Base-by-base conservation (phyloP, 2,888 invertebrate genomes). In the Micropterix aruncella region DNA sequence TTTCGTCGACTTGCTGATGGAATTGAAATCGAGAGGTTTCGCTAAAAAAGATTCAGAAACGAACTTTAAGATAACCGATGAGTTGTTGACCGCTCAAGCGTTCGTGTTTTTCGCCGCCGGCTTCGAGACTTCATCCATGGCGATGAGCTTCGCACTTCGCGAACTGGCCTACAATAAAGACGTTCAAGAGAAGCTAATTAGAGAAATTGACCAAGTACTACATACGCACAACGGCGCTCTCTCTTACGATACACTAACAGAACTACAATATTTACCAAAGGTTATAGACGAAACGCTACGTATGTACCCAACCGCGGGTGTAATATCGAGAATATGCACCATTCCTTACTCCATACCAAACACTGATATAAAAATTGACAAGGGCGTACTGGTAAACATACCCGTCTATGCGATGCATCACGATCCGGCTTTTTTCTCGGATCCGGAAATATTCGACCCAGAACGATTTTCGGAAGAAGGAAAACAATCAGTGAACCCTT, bases 51-150 rank as follows among this genome's bases (percentile, higher is more conserved):
- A 62, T 44, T 56, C 57, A 41, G 48, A 63, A 16, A 54, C 40
- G 1, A 60, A 58, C 36, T 50, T 57, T 50, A 47, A 48, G n/a
- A 40, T 27, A 2, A 7, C 36, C 36, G 50, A 41, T 3, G 19
- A 16, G 1, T 46, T 16, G 7, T 45, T 41, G 5, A 47, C 44
- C 17, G 40, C 44, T 64, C n/a, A n/a, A n/a, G n/a, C n/a, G n/a
- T n/a, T n/a, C n/a, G n/a, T n/a, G n/a, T n/a, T n/a, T n/a, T n/a
- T 63, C 19, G 56, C 54, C 0, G 63, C 61, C 16, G 64, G 64
- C 0, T 64, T 54, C 40, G 64, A 64, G 15, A 63, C 63, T 0
- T 59, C 63, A 2, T 54, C 63, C 0, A 55, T 55, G 0, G 59
- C 60, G 0, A 42, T 56, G 12, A 52, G 54, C 18, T 58, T 52